A percentile compares a stretch with the other conserved stretches of the same genome.
These are phyloP conservation scores for Drosophila paracracens DNA, from an alignment of 2,888 invertebrate species.

Conservation along the genomic window DNA sequence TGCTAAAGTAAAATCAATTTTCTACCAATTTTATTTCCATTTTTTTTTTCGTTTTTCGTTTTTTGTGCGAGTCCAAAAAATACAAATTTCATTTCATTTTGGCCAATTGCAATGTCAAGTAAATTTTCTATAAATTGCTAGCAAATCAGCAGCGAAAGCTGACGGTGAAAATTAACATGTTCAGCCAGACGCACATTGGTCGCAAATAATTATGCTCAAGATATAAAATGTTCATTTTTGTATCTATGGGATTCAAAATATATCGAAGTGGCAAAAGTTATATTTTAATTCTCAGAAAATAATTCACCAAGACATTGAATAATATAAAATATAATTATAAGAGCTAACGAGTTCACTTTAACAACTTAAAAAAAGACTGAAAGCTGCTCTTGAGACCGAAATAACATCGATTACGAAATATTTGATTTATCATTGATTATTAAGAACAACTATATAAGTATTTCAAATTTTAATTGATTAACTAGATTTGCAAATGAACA, in stretches of 20 bases:
- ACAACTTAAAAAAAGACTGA: too few relatives aligned
- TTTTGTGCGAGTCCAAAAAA: conserved; percentile 23
- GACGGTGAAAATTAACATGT: conserved; percentile 60
- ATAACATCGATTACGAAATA: neutral
- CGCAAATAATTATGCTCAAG: neutral
- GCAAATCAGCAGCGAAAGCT: conserved; percentile 66
- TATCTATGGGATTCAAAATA: neutral
- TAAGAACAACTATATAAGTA: neutral
- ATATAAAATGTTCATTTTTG: neutral
- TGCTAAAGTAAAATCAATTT: conserved; percentile 75
- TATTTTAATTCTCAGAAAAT: neutral
- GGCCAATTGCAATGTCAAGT: conserved; percentile 66
- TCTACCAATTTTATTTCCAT: conserved; percentile 55
- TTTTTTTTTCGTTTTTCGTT: conserved; percentile 3
- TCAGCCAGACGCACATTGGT: conserved; percentile 31
- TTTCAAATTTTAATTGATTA: neutral
- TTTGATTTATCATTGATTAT: neutral
- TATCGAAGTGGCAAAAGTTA: neutral
- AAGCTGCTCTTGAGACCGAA: neutral
- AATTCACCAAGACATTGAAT: neutral
- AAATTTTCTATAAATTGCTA: conserved; percentile 55
- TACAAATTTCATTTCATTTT: conserved; percentile 62
- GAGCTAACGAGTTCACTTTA: neutral
- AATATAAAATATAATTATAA: neutral
- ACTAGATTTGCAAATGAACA: neutral